A percentile compares a stretch with the other conserved stretches of the same genome.
phyloP scores from a whole-genome alignment of 2,113 vertebrate species.

The Mesocricetus auratus region DNA sequence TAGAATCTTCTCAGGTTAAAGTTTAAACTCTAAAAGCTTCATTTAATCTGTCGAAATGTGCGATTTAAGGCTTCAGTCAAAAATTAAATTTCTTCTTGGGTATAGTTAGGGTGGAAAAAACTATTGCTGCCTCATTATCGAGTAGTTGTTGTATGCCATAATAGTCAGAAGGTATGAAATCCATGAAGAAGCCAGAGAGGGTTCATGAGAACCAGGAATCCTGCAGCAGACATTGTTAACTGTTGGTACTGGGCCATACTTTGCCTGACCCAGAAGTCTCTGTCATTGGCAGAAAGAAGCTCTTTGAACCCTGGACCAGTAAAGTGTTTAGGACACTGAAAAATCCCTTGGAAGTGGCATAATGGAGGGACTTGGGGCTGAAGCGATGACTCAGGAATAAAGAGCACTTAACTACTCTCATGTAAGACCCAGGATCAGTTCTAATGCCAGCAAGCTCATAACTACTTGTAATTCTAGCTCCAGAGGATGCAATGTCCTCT shows the following conservation, averaged over 20 bases:
- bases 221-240: background rate
- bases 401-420: background rate
- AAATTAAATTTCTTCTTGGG: background rate
- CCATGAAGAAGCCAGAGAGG: background rate
- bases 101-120: background rate
- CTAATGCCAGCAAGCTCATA: background rate
- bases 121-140: background rate
- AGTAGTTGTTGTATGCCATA: background rate
- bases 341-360: background rate
- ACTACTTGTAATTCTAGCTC: background rate
- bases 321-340: background rate
- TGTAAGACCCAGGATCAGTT: background rate
- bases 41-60: background rate
- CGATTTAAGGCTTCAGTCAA: background rate
- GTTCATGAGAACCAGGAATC: background rate
- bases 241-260: background rate
- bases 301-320: background rate
- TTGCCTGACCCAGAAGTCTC: background rate
- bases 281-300: background rate
- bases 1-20: background rate
- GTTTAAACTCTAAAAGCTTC: background rate
- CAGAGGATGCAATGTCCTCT: background rate
- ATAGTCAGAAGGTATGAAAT: background rate
- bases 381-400: background rate
- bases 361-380: background rate